Evolutionary conservation across 2,888 invertebrate species (phyloP).

Genomic region (Serripes groenlandicus): DNA sequence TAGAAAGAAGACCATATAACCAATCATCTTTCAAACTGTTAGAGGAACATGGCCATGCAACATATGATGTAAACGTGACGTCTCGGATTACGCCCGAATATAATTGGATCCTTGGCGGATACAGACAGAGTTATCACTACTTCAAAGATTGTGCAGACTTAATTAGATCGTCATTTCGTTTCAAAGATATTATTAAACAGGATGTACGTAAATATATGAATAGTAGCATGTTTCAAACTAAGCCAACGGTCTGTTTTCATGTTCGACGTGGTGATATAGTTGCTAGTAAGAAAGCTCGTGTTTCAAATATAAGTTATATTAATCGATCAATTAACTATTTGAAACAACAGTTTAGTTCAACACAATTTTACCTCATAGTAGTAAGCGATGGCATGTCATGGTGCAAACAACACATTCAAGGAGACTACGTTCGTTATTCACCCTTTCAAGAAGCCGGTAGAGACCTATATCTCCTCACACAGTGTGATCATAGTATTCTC

Average conservation of each 20-base stretch:
- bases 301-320: not conserved
- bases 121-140: not conserved
- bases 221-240: not conserved
- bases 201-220: not conserved
- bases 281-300: not conserved
- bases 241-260: not conserved
- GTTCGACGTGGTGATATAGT: not conserved
- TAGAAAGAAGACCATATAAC: not conserved
- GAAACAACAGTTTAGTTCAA: not conserved
- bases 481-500: not conserved
- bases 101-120: not conserved
- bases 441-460: conserved; percentile 1
- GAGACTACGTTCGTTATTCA: not conserved
- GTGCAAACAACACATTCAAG: not conserved
- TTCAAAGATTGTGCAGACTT: not conserved
- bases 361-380: not conserved
- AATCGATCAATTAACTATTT: not conserved
- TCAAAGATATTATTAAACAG: not conserved
- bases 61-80: not conserved
- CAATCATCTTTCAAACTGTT: not conserved
- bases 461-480: not conserved
- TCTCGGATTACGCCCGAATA: not conserved
- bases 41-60: not conserved
- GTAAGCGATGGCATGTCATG: not conserved
- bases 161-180: not conserved